These are phyloP conservation scores for Pluvianellus socialis DNA, from an alignment of 2,113 vertebrate genomes.

Conservation along the genomic window DNA sequence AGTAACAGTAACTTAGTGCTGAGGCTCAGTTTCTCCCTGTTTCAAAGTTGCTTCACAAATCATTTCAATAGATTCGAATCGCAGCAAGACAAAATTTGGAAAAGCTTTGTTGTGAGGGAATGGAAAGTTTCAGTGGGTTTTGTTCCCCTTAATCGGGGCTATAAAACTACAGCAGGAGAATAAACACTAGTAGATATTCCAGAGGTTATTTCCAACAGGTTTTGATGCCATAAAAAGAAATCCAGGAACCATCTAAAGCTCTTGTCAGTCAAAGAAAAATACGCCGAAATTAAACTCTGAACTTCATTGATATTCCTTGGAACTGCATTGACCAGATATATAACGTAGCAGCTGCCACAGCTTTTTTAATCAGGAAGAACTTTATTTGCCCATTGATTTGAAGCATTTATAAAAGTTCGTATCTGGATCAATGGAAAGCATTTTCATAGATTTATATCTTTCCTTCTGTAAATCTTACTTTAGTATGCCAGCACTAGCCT, in stretches of 20 bases:
- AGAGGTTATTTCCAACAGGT: not conserved
- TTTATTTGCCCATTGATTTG: not conserved
- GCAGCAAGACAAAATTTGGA: not conserved
- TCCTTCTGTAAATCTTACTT: not conserved
- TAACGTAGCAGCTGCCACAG: not conserved
- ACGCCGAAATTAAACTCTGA: not conserved
- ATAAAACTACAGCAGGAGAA: not conserved
- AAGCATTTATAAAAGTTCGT: not conserved
- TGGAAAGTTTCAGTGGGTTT: not conserved
- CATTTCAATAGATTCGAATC: not conserved
- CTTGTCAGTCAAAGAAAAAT: not conserved
- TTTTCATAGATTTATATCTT: not conserved
- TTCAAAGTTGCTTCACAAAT: not conserved
- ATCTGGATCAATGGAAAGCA: not conserved
- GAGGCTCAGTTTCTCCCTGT: not conserved
- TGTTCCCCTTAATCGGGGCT: not conserved
- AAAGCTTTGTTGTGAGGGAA: not conserved
- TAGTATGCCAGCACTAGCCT: not conserved
- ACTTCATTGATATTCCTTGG: not conserved
- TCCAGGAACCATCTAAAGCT: not conserved
- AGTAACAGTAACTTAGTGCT: not conserved
- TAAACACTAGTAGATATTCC: not conserved
- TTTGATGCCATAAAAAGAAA: not conserved
- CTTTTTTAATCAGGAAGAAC: not conserved
- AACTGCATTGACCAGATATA: not conserved